Evolutionary conservation across 2,888 invertebrate genomes (phyloP).

Genomic region (Caenorhabditis zanzibari): DNA sequence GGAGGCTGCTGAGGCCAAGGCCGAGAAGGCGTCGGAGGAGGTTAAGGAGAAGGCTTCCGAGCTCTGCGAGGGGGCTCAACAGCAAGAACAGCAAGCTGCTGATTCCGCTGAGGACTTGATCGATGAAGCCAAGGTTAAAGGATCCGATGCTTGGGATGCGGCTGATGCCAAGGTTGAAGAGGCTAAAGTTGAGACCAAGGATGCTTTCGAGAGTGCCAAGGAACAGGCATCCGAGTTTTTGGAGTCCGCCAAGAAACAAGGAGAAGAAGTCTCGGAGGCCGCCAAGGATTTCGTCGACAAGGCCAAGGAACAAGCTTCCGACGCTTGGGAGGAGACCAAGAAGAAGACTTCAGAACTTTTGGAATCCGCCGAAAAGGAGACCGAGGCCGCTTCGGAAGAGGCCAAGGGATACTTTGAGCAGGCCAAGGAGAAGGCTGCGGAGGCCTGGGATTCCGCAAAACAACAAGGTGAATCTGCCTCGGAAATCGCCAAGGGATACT

Average conservation of each 20-base stretch:
- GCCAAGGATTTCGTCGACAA: constrained; percentile 17
- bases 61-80: not conserved
- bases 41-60: constrained; percentile 23
- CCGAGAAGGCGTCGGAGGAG: not conserved
- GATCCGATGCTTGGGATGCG: constrained; percentile 19
- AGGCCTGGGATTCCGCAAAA: constrained; percentile 15
- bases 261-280: constrained; percentile 23
- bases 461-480: constrained; percentile 3
- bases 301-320: constrained; percentile 8
- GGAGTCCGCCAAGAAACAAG: constrained; percentile 36
- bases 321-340: constrained; percentile 34
- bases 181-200: not conserved
- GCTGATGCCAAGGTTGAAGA: constrained; percentile 7
- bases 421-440: constrained; percentile 21
- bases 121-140: constrained; percentile 21
- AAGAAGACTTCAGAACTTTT: constrained; percentile 14
- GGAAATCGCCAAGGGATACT: constrained; percentile 11
- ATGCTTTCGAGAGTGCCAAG: constrained; percentile 29
- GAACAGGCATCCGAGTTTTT: constrained; percentile 24
- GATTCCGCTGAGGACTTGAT: not conserved
- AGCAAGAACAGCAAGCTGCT: not conserved
- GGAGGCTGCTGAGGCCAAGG: constrained; percentile 12
- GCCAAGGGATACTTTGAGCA: constrained; percentile 17
- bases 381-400: constrained; percentile 5
- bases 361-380: constrained; percentile 8